These are phyloP conservation scores for Enteromius viviparus DNA, from an alignment of 2,797 vertebrate genomes.

Conservation along the genomic window DNA sequence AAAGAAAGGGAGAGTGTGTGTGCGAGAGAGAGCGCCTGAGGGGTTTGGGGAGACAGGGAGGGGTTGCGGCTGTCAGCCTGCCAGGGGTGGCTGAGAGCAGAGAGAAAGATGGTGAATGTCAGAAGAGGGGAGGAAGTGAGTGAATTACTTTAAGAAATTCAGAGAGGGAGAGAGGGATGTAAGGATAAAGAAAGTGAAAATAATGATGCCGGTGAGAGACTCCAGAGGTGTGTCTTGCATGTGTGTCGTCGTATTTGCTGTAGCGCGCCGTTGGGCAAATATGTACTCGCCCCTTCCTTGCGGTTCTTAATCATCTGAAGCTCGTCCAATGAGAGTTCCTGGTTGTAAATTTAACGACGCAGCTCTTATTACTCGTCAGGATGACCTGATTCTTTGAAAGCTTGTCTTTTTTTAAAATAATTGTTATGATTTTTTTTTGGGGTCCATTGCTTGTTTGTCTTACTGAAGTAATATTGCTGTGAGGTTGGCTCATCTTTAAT, in stretches of 20 bases:
- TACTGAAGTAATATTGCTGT: conserved; percentile 21
- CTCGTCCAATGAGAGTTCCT: conserved; percentile 35
- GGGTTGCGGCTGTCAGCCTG: conserved; percentile 55
- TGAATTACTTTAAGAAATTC: conserved; percentile 54
- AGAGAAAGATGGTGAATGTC: conserved; percentile 61
- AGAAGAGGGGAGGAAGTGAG: conserved; percentile 53
- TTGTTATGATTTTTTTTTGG: conserved; percentile 10
- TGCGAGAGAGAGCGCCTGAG: conserved; percentile 33
- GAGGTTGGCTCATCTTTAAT: conserved; percentile 31
- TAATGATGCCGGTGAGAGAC: conserved; percentile 34
- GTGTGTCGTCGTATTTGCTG: conserved; percentile 32
- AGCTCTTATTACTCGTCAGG: conserved; percentile 19
- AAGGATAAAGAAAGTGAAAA: conserved; percentile 27
- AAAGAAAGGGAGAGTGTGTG: conserved; percentile 44
- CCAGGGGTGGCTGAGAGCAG: conserved; percentile 61
- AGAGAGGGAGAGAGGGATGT: conserved; percentile 33
- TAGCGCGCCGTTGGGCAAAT: conserved; percentile 7
- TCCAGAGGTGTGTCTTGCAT: conserved; percentile 41
- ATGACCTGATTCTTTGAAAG: conserved; percentile 33
- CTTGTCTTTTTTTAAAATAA: not conserved
- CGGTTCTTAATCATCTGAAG: conserved; percentile 26
- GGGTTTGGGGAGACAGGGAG: conserved; percentile 49
- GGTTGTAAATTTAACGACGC: conserved; percentile 24
- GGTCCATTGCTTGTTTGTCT: not conserved
- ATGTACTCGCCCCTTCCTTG: conserved; percentile 21